Evolutionary conservation across 2,888 invertebrate genomes (phyloP), one percentile per base, ranked within the genome.

Genomic region (Acanthosepion lycidas): DNA sequence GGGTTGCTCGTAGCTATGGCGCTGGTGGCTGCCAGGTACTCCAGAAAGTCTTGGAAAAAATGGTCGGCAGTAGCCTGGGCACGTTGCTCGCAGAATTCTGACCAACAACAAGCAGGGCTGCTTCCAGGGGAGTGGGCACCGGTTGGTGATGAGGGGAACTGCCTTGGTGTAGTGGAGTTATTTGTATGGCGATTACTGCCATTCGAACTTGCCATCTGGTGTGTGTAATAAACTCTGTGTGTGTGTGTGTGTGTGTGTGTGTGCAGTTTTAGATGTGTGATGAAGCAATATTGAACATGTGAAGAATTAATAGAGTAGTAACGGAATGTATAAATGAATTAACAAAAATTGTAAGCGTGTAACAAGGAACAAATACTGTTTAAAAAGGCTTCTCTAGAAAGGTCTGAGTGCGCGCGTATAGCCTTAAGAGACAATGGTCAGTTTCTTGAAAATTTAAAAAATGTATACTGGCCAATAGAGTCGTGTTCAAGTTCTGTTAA

Each of bases 11-110:
- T 51, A 15, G 49, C 92, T 59, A 95, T 95, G 92, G 95, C 95
- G 33, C 95, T 95, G 92, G 96, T 96, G 94, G 95, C 95, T 93
- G 95, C 96, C 94, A 96, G 95, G 95, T 96, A 96, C 92, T 98
- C 98, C 96, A 98, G 98, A 97, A 99, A 99, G 96, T 98, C 98
- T 97, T 98, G 98, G 96, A 99, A 98, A 97, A 99, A 99, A 97
- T 99, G 99, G 96, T 98, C 98, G 95, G 99, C 98, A 95, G 98
- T 98, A 96, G 98, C 98, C 95, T 99, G 99, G 98, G 99, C 99
- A 97, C 98, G 98, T 95, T 97, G 96, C 94, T 97, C 97, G 95
- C 97, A 97, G 95, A 97, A 97, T 91, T 97, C 97, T 18, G 55
- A 55, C 94, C 94, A 94, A 59, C 94, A 53, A 92, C 95, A 49